Conservation (phyloP, 2,113 vertebrate genomes). For the Periophthalmodon schlosseri region DNA sequence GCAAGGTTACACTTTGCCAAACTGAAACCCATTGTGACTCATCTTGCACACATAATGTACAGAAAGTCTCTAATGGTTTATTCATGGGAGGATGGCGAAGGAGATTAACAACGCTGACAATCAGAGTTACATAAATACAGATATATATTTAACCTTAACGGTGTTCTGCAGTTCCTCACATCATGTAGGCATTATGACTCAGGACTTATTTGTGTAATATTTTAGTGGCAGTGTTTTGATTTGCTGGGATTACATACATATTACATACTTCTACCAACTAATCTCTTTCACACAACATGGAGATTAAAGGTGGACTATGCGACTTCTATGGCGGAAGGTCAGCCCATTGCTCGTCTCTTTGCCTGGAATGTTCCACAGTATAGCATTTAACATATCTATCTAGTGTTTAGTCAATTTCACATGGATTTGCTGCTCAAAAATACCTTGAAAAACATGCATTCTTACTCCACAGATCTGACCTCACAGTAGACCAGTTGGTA, state of each 20-base stretch:
- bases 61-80: slow-evolving; percentile 38
- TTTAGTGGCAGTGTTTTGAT: slow-evolving; percentile 17
- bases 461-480: too few relatives aligned
- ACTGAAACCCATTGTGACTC: slow-evolving; percentile 22
- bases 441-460: too few relatives aligned
- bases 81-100: slow-evolving; percentile 31
- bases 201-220: not conserved
- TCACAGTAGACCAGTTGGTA: too few relatives aligned
- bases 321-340: too few relatives aligned
- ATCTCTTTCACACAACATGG: slow-evolving; percentile 28
- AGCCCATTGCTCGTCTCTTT: too few relatives aligned
- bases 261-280: not conserved
- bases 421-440: too few relatives aligned
- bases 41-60: slow-evolving; percentile 19
- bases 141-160: slow-evolving; percentile 1
- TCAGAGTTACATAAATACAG: slow-evolving; percentile 7
- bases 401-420: too few relatives aligned
- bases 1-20: slow-evolving; percentile 1
- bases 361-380: too few relatives aligned
- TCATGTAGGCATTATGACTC: not conserved
- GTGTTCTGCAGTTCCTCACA: not conserved
- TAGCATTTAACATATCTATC: too few relatives aligned
- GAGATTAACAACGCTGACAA: slow-evolving; percentile 28
- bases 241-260: slow-evolving; percentile 19
- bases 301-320: not conserved